Evolutionary conservation across 2,113 vertebrate species (phyloP).

Genomic region (Porphyrio hochstetteri): DNA sequence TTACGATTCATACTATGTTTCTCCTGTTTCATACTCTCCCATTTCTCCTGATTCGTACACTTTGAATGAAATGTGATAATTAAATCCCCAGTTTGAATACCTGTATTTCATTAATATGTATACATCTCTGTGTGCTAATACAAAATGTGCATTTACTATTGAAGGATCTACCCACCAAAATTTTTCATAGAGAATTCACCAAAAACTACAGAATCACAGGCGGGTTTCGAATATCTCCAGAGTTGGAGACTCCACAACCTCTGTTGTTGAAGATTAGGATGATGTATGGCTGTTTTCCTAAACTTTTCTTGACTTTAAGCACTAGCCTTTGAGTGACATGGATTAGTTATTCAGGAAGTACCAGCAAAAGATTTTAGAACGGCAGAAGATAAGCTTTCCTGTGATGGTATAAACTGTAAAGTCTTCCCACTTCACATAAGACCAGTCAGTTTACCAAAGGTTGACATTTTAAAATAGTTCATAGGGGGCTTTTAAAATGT

Average conservation of each 20-base stretch:
- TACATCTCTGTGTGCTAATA: not conserved
- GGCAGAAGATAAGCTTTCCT: conserved; percentile 9
- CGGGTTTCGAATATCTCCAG: too few species aligned
- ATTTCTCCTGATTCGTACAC: not conserved
- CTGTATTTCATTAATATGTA: not conserved
- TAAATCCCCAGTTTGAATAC: not conserved
- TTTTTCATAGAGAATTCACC: not conserved
- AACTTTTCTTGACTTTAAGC: not conserved
- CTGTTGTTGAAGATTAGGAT: not conserved
- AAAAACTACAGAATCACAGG: too few species aligned
- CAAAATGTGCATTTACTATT: not conserved
- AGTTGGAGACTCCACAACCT: too few species aligned
- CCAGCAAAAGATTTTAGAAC: not conserved
- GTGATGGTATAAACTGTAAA: not conserved
- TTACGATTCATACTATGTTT: not conserved
- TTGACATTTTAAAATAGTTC: not conserved
- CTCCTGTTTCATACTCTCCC: too few species aligned
- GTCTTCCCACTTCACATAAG: not conserved
- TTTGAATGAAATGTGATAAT: not conserved
- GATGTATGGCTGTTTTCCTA: not conserved
- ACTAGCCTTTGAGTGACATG: not conserved
- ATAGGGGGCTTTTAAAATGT: not conserved
- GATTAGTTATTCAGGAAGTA: conserved; percentile 19
- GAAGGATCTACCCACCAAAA: not conserved
- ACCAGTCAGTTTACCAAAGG: not conserved